Percentiles rank a stretch among this genome's conserved stretches.
Evolutionary conservation across 53 echinoderm and acorn worm genomes (phyloP).

Genomic region (Astropecten irregularis): DNA sequence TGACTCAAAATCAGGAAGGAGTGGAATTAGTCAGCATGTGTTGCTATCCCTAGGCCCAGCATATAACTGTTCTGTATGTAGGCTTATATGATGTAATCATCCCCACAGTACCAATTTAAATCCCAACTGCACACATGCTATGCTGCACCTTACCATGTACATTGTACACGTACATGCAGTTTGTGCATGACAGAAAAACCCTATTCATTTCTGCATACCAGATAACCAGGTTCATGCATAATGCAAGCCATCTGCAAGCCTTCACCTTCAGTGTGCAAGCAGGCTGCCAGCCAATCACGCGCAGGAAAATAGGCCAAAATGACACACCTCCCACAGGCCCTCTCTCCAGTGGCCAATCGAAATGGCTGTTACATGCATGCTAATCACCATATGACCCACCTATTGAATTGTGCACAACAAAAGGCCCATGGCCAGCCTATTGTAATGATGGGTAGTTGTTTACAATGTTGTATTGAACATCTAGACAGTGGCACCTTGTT

Average conservation of each 20-base stretch:
- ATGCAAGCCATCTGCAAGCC: background rate
- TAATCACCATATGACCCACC: background rate
- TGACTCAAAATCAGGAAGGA: no score
- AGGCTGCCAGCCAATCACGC: constrained; percentile 7
- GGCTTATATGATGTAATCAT: no score
- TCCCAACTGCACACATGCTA: no score
- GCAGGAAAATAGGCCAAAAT: background rate
- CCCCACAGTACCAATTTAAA: no score
- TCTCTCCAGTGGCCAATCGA: constrained; percentile 6
- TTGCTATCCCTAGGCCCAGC: no score
- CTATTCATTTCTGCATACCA: background rate
- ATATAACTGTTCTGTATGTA: no score
- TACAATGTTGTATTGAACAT: background rate
- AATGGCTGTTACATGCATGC: constrained; percentile 10
- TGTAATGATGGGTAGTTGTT: background rate
- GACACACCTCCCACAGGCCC: constrained; percentile 57
- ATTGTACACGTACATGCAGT: no score
- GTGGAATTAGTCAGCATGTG: no score
- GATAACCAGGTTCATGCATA: background rate
- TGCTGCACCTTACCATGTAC: no score
- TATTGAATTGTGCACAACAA: background rate
- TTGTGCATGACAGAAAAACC: constrained; percentile 42
- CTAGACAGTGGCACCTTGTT: no score
- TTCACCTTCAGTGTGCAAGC: background rate
- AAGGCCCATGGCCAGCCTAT: background rate